Evolutionary conservation across 53 echinoderm and acorn worm genomes (phyloP).

Genomic region (Arbacia lixula): DNA sequence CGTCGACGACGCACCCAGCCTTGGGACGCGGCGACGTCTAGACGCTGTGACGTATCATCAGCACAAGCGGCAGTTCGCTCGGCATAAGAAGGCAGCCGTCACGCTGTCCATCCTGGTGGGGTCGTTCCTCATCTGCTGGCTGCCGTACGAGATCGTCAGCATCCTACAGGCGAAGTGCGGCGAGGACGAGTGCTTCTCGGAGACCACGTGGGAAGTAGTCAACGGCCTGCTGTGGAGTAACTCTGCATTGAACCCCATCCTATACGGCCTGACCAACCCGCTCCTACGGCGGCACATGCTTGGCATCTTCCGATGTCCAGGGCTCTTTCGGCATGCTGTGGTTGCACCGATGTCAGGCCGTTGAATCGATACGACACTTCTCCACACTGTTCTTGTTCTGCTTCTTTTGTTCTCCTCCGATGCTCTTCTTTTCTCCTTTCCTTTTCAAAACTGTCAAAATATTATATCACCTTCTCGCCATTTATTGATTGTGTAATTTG

Average conservation of each 20-base stretch:
- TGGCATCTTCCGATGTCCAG: no score
- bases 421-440: no score
- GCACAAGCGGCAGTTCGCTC: constrained; percentile 15
- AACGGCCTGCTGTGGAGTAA: constrained; percentile 55
- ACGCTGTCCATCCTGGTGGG: constrained; percentile 44
- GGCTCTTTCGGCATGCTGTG: no score
- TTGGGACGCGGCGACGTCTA: constrained; percentile 12
- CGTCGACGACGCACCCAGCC: no score
- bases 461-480: no score
- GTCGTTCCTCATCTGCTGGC: constrained; percentile 41
- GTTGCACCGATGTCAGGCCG: no score
- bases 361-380: no score
- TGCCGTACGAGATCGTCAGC: constrained; percentile 42
- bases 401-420: no score
- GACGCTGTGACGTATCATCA: background rate
- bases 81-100: constrained; percentile 49
- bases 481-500: no score
- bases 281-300: constrained; percentile 7
- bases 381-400: no score
- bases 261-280: constrained; percentile 51
- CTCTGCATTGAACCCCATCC: constrained; percentile 57
- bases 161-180: constrained; percentile 47
- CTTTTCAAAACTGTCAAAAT: no score
- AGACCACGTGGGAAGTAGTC: constrained; percentile 45
- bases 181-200: constrained; percentile 43